Evolutionary conservation across 2,113 vertebrate genomes (phyloP), one percentile per base, ranked within the genome.

Genomic region (Ageneiosus marmoratus): DNA sequence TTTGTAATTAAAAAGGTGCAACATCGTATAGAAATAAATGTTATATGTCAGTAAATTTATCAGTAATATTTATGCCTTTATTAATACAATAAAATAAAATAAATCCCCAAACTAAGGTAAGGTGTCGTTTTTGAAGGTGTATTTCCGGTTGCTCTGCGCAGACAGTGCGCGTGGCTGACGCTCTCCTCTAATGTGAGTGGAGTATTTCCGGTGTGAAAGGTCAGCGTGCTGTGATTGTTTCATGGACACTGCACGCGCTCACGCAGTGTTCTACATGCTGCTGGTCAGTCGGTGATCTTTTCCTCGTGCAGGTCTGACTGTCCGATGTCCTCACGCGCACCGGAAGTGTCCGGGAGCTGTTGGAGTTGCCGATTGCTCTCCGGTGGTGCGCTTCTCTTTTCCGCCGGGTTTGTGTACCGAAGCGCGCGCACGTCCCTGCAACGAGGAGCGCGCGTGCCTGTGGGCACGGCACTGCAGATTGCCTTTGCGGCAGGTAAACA

Each of bases 311-410:
- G 0, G 24, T 46, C 46, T 22, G 44, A 16, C 1, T 50, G 15
- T 51, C 44, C 8, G 70, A 74, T 74, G 70, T 74, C 70, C 70
- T 50, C 70, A 15, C 70, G 46, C 41, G 6, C 46, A 29, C 70
- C 44, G 44, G 70, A 73, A 73, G 70, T 50, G 46, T 50, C 70
- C 46, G 44, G 70, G 46, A 74, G 70, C 70, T 74, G 70, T 29
- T 29, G 12, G 70, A 74, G 44, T 51, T 74, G 70, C 22, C 70
- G 70, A n/a, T 29, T 29, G n/a, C 70, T 74, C 5, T 74, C 70
- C 13, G 70, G 70, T 8, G 46, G 44, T n/a, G 70, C 70, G 70
- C 46, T 74, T 3, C 44, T 74, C n/a, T 4, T 4, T 18, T 74
- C 70, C 70, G 44, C 70, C 11, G 70, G n/a, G n/a, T 74, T 50